Evolutionary conservation across 2,113 vertebrate species (phyloP).

Genomic region (Ibidorhyncha struthersii): DNA sequence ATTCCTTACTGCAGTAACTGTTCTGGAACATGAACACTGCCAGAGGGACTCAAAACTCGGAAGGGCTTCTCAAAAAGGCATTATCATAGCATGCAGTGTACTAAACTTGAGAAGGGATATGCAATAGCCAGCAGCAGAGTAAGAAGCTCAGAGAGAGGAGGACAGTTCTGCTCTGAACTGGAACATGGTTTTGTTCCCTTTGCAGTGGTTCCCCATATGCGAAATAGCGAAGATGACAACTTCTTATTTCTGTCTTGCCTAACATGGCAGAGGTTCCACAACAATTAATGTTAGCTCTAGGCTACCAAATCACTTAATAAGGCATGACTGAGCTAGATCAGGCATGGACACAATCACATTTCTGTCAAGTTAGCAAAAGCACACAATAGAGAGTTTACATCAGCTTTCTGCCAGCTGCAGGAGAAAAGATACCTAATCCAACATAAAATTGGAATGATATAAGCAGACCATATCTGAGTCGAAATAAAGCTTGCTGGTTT

Average conservation of each 20-base stretch:
- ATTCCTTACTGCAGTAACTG: not conserved
- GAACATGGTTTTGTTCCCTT: not conserved
- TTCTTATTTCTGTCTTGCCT: not conserved
- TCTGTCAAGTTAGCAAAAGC: not conserved
- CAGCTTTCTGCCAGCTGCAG: not conserved
- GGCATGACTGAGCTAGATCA: constrained; percentile 23
- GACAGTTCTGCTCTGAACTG: not conserved
- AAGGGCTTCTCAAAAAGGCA: not conserved
- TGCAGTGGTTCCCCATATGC: not conserved
- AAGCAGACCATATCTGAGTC: not conserved
- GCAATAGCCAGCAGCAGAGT: not conserved
- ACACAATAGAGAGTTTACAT: not conserved
- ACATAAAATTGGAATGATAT: not conserved
- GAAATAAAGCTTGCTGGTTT: not conserved
- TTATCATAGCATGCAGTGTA: accelerated
- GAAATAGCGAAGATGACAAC: not conserved
- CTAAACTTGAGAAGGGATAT: not conserved
- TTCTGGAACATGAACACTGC: not conserved
- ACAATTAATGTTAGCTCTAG: not conserved
- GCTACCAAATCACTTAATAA: not conserved
- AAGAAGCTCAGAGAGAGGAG: not conserved
- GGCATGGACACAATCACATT: not conserved
- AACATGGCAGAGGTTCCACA: not conserved
- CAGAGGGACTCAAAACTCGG: not conserved
- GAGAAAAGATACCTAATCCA: constrained; percentile 2